Conservation (phyloP, 2,113 vertebrate genomes). For the Syngnathus scovelli region DNA sequence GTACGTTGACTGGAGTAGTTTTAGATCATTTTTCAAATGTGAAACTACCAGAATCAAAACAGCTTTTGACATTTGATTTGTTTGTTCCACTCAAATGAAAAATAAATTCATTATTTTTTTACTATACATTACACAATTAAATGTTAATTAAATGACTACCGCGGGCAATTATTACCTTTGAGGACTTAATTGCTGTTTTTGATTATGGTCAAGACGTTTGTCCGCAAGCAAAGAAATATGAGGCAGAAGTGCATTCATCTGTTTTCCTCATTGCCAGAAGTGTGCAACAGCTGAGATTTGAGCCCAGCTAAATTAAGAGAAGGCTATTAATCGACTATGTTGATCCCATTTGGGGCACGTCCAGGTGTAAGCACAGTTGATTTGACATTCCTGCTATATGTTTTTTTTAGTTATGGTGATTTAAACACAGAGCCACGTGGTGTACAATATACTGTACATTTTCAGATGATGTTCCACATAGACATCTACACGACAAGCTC, state of each 20-base stretch:
- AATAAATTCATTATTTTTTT: neutral
- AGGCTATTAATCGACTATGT: slow-evolving; percentile 3
- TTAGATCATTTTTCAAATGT: neutral
- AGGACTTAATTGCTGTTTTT: neutral
- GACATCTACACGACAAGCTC: neutral
- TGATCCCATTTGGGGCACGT: neutral
- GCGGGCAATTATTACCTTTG: neutral
- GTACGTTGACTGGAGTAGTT: neutral
- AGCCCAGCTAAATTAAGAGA: slow-evolving; percentile 5
- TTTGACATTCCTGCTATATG: neutral
- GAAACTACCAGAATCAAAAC: neutral
- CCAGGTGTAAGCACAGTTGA: neutral
- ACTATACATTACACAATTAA: neutral
- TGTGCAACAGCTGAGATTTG: slow-evolving; percentile 3
- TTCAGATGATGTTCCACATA: neutral
- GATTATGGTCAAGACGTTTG: neutral
- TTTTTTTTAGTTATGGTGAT: neutral
- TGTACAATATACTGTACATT: neutral
- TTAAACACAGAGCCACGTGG: neutral
- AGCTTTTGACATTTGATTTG: neutral
- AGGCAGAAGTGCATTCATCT: neutral
- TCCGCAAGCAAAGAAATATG: neutral
- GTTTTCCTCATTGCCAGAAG: neutral
- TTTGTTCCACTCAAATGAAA: neutral
- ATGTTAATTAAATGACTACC: neutral